phyloP scores from a whole-genome alignment of 2,888 invertebrate species.

The Dicyrtomina minuta region DNA sequence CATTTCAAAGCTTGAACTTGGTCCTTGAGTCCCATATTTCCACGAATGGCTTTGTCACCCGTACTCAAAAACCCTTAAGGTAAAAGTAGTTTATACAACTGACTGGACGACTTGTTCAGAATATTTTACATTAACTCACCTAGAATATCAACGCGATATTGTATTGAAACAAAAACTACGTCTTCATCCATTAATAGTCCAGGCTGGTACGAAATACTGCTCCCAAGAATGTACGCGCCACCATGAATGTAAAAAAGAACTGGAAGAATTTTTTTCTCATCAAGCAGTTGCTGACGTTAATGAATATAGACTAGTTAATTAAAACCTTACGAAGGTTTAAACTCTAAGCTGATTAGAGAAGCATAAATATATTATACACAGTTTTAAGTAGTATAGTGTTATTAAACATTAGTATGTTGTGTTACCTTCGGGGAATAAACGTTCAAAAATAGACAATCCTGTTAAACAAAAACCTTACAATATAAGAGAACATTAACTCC shows the following conservation, averaged over 20 bases:
- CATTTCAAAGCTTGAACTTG: neutral
- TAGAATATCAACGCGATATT: slow-evolving; percentile 2
- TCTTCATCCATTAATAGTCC: slow-evolving; percentile 2
- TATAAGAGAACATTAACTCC: too few species aligned
- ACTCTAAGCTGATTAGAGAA: too few species aligned
- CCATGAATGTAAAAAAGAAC: slow-evolving; percentile 7
- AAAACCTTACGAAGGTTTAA: too few species aligned
- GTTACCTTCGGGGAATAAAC: slow-evolving; percentile 6
- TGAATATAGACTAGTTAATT: neutral
- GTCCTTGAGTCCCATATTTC: slow-evolving; percentile 14
- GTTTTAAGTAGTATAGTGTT: too few species aligned
- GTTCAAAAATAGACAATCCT: slow-evolving; percentile 4
- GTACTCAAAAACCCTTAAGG: neutral
- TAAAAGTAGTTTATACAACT: neutral
- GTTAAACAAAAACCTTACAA: neutral
- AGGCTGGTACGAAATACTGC: neutral
- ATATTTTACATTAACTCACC: neutral
- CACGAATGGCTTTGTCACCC: neutral
- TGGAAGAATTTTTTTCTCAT: neutral
- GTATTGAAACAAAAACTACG: neutral
- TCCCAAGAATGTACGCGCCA: slow-evolving; percentile 1
- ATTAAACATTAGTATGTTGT: too few species aligned
- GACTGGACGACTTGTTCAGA: neutral
- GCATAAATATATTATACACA: too few species aligned
- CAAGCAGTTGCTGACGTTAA: neutral